These are phyloP conservation scores for Rhopilema esculentum DNA, from an alignment of 30 jellyfish, hydroid and myxozoan species.

Conservation along the genomic window DNA sequence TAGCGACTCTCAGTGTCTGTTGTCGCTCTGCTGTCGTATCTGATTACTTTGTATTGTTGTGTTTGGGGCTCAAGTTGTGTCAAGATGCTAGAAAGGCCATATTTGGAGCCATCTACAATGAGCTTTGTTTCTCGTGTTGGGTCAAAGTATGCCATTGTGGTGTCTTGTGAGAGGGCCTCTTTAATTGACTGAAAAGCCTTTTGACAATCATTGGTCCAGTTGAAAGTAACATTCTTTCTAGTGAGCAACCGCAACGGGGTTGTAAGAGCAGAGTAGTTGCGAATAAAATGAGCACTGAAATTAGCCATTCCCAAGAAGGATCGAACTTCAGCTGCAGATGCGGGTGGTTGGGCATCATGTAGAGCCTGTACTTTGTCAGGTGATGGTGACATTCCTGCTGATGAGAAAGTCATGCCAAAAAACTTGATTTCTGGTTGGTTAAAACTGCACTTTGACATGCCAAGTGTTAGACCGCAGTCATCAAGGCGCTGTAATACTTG, in stretches of 20 bases:
- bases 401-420: slow-evolving; percentile 59
- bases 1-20: slow-evolving; percentile 14
- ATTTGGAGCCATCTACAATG: slow-evolving; percentile 39
- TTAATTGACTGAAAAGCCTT: slow-evolving; percentile 35
- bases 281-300: slow-evolving; percentile 58
- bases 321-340: slow-evolving; percentile 48
- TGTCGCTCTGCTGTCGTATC: slow-evolving; percentile 38
- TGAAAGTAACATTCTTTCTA: slow-evolving; percentile 28
- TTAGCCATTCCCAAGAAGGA: slow-evolving; percentile 62
- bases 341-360: slow-evolving; percentile 47
- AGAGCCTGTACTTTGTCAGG: slow-evolving; percentile 72
- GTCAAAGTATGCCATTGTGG: slow-evolving; percentile 37
- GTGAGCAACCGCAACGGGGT: slow-evolving; percentile 51
- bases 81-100: slow-evolving; percentile 43
- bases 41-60: background rate
- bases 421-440: slow-evolving; percentile 60
- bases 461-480: slow-evolving; percentile 51
- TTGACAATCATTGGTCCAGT: slow-evolving; percentile 33
- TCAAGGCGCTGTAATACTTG: slow-evolving; percentile 40
- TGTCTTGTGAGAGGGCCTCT: slow-evolving; percentile 21
- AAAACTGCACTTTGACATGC: slow-evolving; percentile 61
- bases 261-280: slow-evolving; percentile 22
- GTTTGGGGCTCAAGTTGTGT: slow-evolving; percentile 16
- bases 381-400: slow-evolving; percentile 69
- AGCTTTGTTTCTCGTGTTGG: slow-evolving; percentile 28